Base-by-base conservation (phyloP, 2,797 vertebrate genomes). In the Cetoscarus ocellatus region DNA sequence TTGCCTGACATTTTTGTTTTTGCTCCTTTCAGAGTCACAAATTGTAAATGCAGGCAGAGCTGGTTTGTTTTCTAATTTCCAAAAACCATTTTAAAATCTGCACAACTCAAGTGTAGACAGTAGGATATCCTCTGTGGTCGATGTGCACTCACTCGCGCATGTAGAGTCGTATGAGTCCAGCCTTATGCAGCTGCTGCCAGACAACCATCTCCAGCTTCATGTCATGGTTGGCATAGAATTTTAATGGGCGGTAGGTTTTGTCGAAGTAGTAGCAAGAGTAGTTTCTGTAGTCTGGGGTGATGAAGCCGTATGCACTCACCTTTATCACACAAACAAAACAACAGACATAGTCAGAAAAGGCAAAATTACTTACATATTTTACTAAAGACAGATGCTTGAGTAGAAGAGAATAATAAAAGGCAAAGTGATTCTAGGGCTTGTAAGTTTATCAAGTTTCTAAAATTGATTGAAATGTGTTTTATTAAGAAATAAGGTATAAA, bases 261-360 rank as follows among this genome's bases (percentile, higher is more conserved):
- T 96, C 95, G 1, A 79, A 96, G 81, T 96, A 96, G 80, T 96
- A 95, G 67, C 96, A 91, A 0, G 95, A 96, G 80, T 93, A 96
- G 0, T 79, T 90, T 0, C 0, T 18, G 27, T 84, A 96, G 85
- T 95, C 91, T 0, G 94, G 89, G 0, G 95, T 96, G 88, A 96
- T 94, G 83, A 95, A 96, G 54, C 95, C 95, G 0, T 96, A 96
- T 0, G 95, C 95, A 4, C 79, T 93, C 63, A 96, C 95, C 95
- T 96, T 39, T 0, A 64, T 2, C 35, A 34, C 35, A 34, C 7
- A 64, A 1, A 79, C 48, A 3, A 73, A 38, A 72, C 54, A 73
- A 3, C 49, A 9, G 4, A 8, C 0, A n/a, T 0, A 53, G 52
- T 47, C 18, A 10, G 56, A 7, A 7, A 7, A 39, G 7, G 9